These are phyloP conservation scores for Agrotis segetum DNA, from an alignment of 2,888 invertebrate species.

Conservation along the genomic window DNA sequence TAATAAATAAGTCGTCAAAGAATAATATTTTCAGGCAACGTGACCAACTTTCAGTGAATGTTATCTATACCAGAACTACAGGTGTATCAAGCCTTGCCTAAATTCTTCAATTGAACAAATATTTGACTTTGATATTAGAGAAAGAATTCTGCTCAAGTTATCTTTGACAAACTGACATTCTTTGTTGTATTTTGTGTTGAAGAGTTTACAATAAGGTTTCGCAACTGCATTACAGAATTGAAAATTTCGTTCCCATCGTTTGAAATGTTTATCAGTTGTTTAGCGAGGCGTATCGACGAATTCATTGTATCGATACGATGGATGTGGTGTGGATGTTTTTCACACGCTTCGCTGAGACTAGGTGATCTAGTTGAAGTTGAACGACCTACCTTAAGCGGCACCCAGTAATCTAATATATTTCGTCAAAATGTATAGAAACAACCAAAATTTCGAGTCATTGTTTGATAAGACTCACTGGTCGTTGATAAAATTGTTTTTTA, in stretches of 20 bases:
- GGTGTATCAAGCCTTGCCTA: conserved; percentile 62
- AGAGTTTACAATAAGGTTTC: conserved; percentile 73
- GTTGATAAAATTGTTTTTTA: conserved; percentile 65
- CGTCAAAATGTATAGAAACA: conserved; percentile 66
- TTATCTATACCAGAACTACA: conserved; percentile 66
- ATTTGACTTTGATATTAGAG: conserved; percentile 68
- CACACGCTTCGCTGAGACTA: conserved; percentile 76
- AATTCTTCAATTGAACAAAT: conserved; percentile 69
- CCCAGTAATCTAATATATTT: conserved; percentile 75
- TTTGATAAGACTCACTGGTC: conserved; percentile 73
- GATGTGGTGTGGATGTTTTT: conserved; percentile 68
- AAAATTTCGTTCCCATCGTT: conserved; percentile 74
- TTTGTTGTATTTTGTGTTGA: conserved; percentile 66
- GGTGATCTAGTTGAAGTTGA: conserved; percentile 80
- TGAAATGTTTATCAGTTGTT: conserved; percentile 76
- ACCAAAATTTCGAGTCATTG: conserved; percentile 71
- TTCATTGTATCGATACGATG: conserved; percentile 72
- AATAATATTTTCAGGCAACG: conserved; percentile 64
- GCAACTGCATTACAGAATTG: conserved; percentile 70
- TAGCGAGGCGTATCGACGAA: conserved; percentile 75
- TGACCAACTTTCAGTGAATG: conserved; percentile 60
- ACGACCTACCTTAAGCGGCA: conserved; percentile 76
- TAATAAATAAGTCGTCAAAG: conserved; percentile 60
- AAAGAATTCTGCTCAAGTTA: conserved; percentile 52
- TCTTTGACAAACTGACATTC: conserved; percentile 68